A percentile compares a stretch with the other conserved stretches of the same genome.
These are phyloP conservation scores for Goniozus legneri DNA, from an alignment of 1,140 invertebrate species.

Conservation along the genomic window DNA sequence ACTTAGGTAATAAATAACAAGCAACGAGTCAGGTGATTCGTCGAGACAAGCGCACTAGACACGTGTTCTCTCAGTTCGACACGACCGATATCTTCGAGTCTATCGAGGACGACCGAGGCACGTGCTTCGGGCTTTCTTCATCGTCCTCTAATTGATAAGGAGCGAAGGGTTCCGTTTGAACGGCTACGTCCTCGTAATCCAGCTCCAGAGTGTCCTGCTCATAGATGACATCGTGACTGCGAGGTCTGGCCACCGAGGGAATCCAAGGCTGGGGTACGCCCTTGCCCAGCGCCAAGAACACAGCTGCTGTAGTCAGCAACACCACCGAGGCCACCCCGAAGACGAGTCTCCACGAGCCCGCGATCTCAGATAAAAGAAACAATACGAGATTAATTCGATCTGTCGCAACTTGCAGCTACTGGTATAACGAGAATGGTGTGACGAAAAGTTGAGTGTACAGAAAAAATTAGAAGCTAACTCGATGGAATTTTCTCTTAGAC, in stretches of 20 bases:
- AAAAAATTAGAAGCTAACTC: too few species aligned
- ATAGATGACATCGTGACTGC: slow-evolving; percentile 51
- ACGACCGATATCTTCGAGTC: slow-evolving; percentile 34
- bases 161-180: slow-evolving; percentile 48
- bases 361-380: slow-evolving; percentile 53
- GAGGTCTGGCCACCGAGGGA: slow-evolving; percentile 44
- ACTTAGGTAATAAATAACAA: too few species aligned
- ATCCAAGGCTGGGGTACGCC: slow-evolving; percentile 60
- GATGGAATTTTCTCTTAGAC: too few species aligned
- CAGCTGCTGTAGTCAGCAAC: slow-evolving; percentile 52
- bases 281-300: slow-evolving; percentile 58
- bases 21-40: background rate
- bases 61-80: slow-evolving; percentile 22
- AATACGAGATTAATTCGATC: too few species aligned
- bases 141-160: slow-evolving; percentile 38
- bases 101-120: slow-evolving; percentile 34
- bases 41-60: slow-evolving; percentile 15
- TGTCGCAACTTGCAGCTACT: too few species aligned
- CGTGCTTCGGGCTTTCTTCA: slow-evolving; percentile 31
- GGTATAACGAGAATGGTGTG: too few species aligned
- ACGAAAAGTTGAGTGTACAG: too few species aligned
- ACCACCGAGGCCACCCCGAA: slow-evolving; percentile 59
- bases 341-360: slow-evolving; percentile 59
- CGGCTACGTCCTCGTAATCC: slow-evolving; percentile 50
- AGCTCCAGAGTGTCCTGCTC: slow-evolving; percentile 48